Evolutionary conservation across 2,113 vertebrate genomes (phyloP), one percentile per base, ranked within the genome.

Genomic region (Tiliqua scincoides): DNA sequence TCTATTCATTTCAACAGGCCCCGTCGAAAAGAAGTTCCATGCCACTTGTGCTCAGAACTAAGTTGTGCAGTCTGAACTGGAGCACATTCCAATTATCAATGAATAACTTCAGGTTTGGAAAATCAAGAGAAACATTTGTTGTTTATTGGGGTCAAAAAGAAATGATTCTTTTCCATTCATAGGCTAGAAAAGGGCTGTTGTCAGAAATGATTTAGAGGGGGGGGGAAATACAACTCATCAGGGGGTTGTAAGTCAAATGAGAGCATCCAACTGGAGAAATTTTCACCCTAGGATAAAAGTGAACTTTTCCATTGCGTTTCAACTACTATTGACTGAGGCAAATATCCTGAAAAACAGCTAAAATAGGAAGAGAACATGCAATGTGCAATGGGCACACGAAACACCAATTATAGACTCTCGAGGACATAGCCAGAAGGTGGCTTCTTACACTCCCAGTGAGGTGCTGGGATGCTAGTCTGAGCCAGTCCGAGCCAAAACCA

Each of bases 71-170:
- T 82, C 87, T 48, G 80, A 83, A 92, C 67, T 87, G 77, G 68
- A 89, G 85, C 30, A 48, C 63, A 1, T 32, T 72, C 80, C n/a
- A 93, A 89, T 92, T 80, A 94, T 88, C 87, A 83, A 57, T 84
- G 87, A 93, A 94, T 93, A 92, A 86, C 85, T 86, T 88, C 88
- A 81, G 90, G 57, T 43, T 90, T 63, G 77, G 74, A 92, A 48
- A 91, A 93, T 85, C 80, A 93, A 90, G 76, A 70, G n/a, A 65
- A 72, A 14, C 73, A 77, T 87, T 88, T 87, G 89, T 54, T 27
- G 25, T 78, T 91, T 91, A 74, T 93, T 86, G 93, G 35, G 40
- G 43, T 6, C 32, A 91, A 65, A n/a, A 84, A 93, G 90, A 86
- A 73, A 40, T 40, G 6, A 61, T 91, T 83, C 2, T 37, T 88